Evolutionary conservation across 2,797 vertebrate species (phyloP), one percentile per base, ranked within the genome.

Genomic region (Galagoides demidoff): DNA sequence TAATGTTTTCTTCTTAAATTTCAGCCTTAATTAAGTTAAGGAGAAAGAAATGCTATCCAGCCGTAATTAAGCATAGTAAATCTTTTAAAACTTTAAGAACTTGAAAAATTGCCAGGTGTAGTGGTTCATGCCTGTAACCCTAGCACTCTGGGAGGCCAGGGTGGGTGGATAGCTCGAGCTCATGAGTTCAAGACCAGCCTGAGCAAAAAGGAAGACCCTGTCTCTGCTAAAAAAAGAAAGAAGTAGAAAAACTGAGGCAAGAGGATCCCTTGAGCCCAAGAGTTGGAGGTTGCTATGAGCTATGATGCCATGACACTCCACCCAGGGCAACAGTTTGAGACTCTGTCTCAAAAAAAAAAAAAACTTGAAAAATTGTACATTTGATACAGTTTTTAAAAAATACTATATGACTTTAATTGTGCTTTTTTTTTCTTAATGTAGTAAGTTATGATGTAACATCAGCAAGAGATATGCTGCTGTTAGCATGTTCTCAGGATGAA

Each of bases 361-460:
- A 39, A 95, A 84, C 27, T 92, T 78, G 31, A 45, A 90, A 89
- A 78, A 68, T 77, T 79, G 70, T 34, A 17, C 31, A 92, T 94
- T 84, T 52, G 29, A 6, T 88, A 76, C 22, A 5, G 1, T 71
- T 61, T 71, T 87, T 61, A 52, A 76, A 57, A 74, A 57, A 74
- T 94, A 73, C 52, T 55, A 3, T 85, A 29, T 92, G 59, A 34
- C 63, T 96, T 97, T 92, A 95, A 95, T 92, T 91, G 20, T 52
- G 95, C 63, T 96, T 76, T 87, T 95, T 59, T 37, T 92, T 45
- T 6, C 37, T 92, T 92, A 77, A 90, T 25, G 29, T 95, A 99
- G 99, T 99, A 98, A 99, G 99, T 98, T 99, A 99, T 1, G 99
- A 99, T 90, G 99, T 99, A 98, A 99, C 99, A 95, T 99, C 99